Base-by-base conservation (phyloP, 2,797 vertebrate species). In the Gymnocypris eckloni region DNA sequence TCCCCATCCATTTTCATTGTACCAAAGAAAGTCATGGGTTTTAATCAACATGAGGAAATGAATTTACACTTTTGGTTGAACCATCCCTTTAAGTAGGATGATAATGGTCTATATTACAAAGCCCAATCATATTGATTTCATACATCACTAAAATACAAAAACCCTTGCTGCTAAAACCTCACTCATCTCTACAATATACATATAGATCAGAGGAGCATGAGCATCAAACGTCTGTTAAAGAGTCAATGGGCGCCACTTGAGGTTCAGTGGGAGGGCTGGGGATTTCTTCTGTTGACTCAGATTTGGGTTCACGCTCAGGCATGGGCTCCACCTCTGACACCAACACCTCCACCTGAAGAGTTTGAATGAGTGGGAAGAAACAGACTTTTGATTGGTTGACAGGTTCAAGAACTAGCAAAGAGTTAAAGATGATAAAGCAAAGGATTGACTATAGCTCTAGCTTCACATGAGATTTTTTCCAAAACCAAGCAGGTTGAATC, bases 221-320 rank as follows among this genome's bases (percentile, higher is more conserved):
- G 25, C 69, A 41, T 90, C 84, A 90, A 83, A 86, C n/a, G 18
- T 90, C 89, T 52, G 85, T 75, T 83, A 90, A 77, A 70, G 82
- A 90, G 86, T 94, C 92, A n/a, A 95, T 95, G 0, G 95, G 95
- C 48, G 94, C 95, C 88, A 96, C 95, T 89, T 96, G 95, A 11
- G 95, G 95, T 45, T 96, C 95, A 54, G 94, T 94, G 9, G 92
- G 91, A 0, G 95, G 94, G 13, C 93, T 93, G 22, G 93, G 90
- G n/a, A 92, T 79, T n/a, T 95, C 93, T 59, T 94, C 87, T 71
- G 77, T 91, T n/a, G 90, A 48, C 76, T 90, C 91, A 41, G 54
- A 66, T 66, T 16, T 80, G 10, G 84, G 69, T 54, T 81, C 54
- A 12, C 2, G 76, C 28, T 33, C 54, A 39, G 83, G 28, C 48